A percentile compares a stretch with the other conserved stretches of the same genome.
phyloP scores from a whole-genome alignment of 1,140 invertebrate genomes.

The Aleiodes sp. region DNA sequence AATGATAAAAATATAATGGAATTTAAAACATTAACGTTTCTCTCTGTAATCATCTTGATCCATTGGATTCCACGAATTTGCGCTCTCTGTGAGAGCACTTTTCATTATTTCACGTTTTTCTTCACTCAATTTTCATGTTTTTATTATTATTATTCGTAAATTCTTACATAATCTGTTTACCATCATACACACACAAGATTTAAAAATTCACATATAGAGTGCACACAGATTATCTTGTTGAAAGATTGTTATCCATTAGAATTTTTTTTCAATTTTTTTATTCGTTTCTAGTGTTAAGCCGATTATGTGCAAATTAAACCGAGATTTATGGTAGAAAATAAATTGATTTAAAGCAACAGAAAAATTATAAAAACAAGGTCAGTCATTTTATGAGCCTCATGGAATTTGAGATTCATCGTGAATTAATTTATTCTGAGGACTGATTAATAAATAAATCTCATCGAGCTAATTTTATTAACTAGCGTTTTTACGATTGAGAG shows the following conservation, averaged over 20 bases:
- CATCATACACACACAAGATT: not conserved
- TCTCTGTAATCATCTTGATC: not conserved
- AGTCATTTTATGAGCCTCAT: slow-evolving; percentile 7
- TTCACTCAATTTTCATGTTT: not conserved
- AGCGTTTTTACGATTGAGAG: slow-evolving; percentile 1
- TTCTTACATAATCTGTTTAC: not conserved
- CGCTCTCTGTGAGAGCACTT: slow-evolving; percentile 8
- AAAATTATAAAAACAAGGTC: slow-evolving; percentile 1
- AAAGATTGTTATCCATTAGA: slow-evolving; percentile 1
- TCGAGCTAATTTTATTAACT: slow-evolving; percentile 4
- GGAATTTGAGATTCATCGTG: not conserved
- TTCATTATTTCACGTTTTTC: not conserved
- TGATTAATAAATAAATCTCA: not conserved
- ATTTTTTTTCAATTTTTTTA: not conserved
- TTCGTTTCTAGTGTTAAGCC: not conserved
- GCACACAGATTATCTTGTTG: not conserved
- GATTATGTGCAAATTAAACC: no score
- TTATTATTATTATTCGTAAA: not conserved
- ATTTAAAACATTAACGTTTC: no score
- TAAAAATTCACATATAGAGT: not conserved
- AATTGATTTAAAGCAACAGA: not conserved
- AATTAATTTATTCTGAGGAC: not conserved
- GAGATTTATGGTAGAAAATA: not conserved
- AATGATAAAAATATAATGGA: not conserved
- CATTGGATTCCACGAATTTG: not conserved